A percentile compares a stretch with the other conserved stretches of the same genome.
phyloP scores from a whole-genome alignment of 2,888 invertebrate species.

The Eupeodes latifasciatus region DNA sequence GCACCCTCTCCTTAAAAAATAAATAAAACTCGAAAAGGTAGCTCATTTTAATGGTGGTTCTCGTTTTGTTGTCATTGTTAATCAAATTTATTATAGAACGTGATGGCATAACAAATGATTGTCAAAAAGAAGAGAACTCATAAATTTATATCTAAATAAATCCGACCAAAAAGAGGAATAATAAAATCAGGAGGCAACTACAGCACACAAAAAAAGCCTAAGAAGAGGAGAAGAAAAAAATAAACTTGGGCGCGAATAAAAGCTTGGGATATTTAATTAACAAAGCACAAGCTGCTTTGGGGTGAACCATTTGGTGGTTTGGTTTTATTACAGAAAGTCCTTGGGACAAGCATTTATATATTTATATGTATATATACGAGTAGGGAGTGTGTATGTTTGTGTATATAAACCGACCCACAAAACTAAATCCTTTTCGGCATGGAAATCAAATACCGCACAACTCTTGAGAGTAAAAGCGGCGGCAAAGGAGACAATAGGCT shows the following conservation, averaged over 20 bases:
- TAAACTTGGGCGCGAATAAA: slow-evolving; percentile 32
- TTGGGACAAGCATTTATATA: slow-evolving; percentile 8
- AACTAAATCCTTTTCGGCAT: slow-evolving; percentile 14
- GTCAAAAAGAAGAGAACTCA: slow-evolving; percentile 15
- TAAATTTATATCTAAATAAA: slow-evolving; percentile 61
- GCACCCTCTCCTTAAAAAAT: neutral
- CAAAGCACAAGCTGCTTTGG: slow-evolving; percentile 57
- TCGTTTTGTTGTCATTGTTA: slow-evolving; percentile 30
- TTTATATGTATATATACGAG: too few relatives aligned
- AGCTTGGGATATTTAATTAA: slow-evolving; percentile 61
- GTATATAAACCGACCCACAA: neutral
- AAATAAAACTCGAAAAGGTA: slow-evolving; percentile 5
- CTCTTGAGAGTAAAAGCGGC: neutral
- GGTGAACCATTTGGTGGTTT: slow-evolving; percentile 64
- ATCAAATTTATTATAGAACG: slow-evolving; percentile 53
- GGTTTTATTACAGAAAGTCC: slow-evolving; percentile 49
- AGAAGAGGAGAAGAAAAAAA: neutral
- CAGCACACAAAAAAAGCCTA: neutral
- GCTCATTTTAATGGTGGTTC: neutral
- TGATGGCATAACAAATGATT: slow-evolving; percentile 58
- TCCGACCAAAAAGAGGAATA: slow-evolving; percentile 2
- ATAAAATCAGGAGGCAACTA: neutral
- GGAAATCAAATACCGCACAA: slow-evolving; percentile 35
- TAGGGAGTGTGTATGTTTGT: too few relatives aligned
- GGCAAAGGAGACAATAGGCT: neutral